Conservation (phyloP, 2,888 invertebrate genomes). For the Argyresthia goedartella region DNA sequence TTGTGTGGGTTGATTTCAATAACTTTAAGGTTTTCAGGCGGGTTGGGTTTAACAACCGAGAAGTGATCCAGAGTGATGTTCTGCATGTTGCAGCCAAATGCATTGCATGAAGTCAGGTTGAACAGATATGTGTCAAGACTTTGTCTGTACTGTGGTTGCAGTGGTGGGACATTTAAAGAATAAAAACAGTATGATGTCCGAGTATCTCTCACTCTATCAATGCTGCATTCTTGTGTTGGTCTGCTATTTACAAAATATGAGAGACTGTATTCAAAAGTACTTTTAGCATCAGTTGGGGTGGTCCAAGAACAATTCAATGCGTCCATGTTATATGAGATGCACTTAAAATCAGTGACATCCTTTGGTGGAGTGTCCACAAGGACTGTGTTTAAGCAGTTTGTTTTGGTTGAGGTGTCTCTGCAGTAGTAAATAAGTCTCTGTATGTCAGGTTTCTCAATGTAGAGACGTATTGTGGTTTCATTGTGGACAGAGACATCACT, state of each 20-base stretch:
- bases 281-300: constrained; percentile 33
- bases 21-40: constrained; percentile 33
- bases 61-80: constrained; percentile 72
- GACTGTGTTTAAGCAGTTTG: constrained; percentile 37
- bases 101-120: constrained; percentile 71
- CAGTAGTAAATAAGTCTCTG: constrained; percentile 70
- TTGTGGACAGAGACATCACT: constrained; percentile 64
- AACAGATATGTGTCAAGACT: constrained; percentile 66
- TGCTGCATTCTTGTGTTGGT: constrained; percentile 8
- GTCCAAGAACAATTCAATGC: constrained; percentile 83
- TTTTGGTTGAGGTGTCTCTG: constrained; percentile 33
- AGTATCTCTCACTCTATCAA: constrained; percentile 9
- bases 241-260: background rate
- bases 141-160: constrained; percentile 50
- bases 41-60: constrained; percentile 48
- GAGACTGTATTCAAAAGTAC: background rate
- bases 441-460: constrained; percentile 64
- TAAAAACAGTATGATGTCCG: constrained; percentile 25
- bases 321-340: constrained; percentile 80
- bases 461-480: constrained; percentile 72
- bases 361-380: constrained; percentile 70
- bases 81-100: constrained; percentile 67
- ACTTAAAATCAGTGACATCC: constrained; percentile 76
- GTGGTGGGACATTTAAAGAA: constrained; percentile 33
- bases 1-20: constrained; percentile 37